Conservation (phyloP, 2,113 vertebrate genomes). For the Myrmecophaga tridactyla region DNA sequence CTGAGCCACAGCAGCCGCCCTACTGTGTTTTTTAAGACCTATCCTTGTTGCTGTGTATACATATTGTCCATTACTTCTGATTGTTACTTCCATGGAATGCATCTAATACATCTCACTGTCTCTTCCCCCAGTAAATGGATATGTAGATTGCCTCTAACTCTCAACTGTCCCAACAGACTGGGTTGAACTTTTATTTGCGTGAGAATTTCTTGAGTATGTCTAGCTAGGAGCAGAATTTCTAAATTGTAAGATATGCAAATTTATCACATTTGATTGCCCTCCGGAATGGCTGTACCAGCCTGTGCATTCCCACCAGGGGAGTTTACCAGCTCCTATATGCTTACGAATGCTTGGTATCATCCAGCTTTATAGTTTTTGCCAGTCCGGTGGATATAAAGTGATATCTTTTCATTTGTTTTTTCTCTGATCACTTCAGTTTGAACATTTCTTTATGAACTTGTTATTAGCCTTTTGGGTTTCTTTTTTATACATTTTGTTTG, state of each 20-base stretch:
- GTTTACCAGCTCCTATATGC: background rate
- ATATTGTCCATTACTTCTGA: background rate
- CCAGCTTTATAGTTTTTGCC: background rate
- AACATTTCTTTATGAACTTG: background rate
- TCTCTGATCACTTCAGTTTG: slow-evolving; percentile 7
- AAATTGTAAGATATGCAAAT: background rate
- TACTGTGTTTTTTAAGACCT: no score
- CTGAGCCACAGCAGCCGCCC: no score
- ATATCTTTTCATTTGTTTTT: slow-evolving; percentile 20
- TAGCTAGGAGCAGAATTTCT: background rate
- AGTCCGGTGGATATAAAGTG: background rate
- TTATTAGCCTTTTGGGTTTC: background rate
- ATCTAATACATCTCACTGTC: background rate
- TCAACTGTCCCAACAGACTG: background rate
- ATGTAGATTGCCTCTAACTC: background rate
- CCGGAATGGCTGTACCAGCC: background rate
- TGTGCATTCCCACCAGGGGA: background rate
- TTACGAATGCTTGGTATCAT: background rate
- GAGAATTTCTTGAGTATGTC: background rate
- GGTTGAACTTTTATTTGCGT: background rate
- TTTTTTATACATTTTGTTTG: background rate
- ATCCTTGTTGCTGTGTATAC: background rate
- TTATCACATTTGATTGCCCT: background rate
- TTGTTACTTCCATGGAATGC: background rate
- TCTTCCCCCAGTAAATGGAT: background rate